phyloP scores from a whole-genome alignment of 2,113 vertebrate genomes.

The Penelope pileata region DNA sequence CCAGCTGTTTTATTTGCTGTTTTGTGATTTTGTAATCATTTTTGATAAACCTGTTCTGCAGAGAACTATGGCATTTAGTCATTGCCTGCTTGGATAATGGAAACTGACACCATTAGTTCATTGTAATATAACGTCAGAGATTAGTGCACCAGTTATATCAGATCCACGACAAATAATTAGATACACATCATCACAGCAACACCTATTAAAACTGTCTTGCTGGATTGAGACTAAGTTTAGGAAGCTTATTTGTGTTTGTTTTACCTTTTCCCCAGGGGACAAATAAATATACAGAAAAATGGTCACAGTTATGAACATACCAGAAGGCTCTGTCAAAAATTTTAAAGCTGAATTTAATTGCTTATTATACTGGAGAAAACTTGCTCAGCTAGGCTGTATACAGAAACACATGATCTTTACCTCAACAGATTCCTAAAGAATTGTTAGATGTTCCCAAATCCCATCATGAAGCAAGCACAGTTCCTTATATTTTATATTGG shows the following conservation, averaged over 20 bases:
- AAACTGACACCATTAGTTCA: neutral
- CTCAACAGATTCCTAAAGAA: neutral
- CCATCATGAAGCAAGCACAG: neutral
- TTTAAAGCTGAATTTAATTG: neutral
- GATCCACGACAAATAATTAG: neutral
- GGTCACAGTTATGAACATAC: neutral
- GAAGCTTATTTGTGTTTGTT: neutral
- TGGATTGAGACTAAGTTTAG: neutral
- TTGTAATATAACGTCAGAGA: neutral
- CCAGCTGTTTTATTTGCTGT: neutral
- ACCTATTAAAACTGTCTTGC: neutral
- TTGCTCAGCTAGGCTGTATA: neutral
- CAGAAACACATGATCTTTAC: neutral
- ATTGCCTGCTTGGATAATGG: neutral
- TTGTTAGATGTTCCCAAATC: neutral
- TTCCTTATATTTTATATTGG: neutral
- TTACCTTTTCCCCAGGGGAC: neutral
- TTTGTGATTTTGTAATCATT: neutral
- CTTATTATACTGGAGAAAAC: neutral
- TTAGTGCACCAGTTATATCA: neutral
- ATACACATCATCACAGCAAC: neutral
- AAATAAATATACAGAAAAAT: neutral
- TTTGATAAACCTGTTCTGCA: neutral
- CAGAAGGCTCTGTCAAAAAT: neutral
- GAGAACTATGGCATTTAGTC: neutral